Base-by-base conservation (phyloP, 2,888 invertebrate genomes). In the Adela reaumurella region DNA sequence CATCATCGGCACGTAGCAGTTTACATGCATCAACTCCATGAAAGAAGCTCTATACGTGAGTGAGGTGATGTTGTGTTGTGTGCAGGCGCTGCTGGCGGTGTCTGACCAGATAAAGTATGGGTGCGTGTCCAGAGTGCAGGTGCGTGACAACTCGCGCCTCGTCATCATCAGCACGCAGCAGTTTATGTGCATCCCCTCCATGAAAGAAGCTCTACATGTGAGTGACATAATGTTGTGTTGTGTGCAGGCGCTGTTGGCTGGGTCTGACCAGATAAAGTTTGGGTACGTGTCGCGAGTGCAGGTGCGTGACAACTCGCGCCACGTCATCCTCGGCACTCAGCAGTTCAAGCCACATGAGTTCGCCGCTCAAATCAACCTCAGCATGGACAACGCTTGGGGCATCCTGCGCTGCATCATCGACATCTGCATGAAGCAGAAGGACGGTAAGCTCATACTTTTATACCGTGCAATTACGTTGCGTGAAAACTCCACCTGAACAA, bases 361-460 rank as follows among this genome's bases (percentile, higher is more conserved):
- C 72, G 98, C 98, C 11, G 94, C 93, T 8, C 98, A 99, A 74
- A 99, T 99, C 65, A 97, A 97, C 74, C 79, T 99, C 61, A 97
- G 96, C 65, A 96, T 99, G 97, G 99, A 99, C 71, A 99, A 99
- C 74, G 97, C 95, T 2, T 99, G 99, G 99, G 99, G 97, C 55
- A 93, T 99, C 51, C 81, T 99, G 52, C 86, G 98, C 16, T 98
- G 97, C 70, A 94, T 99, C 62, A 90, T 99, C 58, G 98, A 99
- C 62, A 90, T 95, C 54, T 93, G 96, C 61, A 93, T 96, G 92
- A 95, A 95, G 70, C 93, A 97, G 69, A 92, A 94, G 63, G 95
- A 97, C 65, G 97, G 98, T 61, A 68, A 83, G 74, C 52, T 5
- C 11, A 3, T 35, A 4, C 8, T 8, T 24, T 24, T n/a, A n/a